Percentiles rank a stretch among this genome's conserved stretches.
These are phyloP conservation scores for Podargus strigoides DNA, from an alignment of 2,797 vertebrate genomes.

Conservation along the genomic window DNA sequence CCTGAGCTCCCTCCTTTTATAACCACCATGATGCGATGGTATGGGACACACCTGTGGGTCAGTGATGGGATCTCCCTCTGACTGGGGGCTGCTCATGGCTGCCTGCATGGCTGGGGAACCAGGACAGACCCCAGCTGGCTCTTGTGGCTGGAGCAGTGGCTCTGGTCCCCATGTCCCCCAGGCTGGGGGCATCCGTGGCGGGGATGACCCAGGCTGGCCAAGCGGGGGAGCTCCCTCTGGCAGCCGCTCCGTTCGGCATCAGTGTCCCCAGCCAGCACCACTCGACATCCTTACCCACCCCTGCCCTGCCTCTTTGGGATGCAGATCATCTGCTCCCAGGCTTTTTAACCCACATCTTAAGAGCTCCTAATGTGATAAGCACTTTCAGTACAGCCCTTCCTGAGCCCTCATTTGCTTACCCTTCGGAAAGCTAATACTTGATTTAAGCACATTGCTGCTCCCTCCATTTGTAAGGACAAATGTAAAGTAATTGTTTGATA, in stretches of 20 bases:
- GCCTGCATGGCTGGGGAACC: no score
- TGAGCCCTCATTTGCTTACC: conserved; percentile 16
- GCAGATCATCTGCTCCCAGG: neutral
- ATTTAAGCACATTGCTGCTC: conserved; percentile 40
- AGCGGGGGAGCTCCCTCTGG: neutral
- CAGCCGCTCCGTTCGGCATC: rapidly evolving
- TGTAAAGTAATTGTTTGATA: conserved; percentile 57
- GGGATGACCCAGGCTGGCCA: neutral
- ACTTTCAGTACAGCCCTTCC: neutral
- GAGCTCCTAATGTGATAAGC: conserved; percentile 22
- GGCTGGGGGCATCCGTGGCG: rapidly evolving
- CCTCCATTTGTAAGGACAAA: conserved; percentile 50
- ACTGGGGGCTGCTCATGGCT: no score
- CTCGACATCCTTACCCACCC: rapidly evolving
- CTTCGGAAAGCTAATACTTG: conserved; percentile 42
- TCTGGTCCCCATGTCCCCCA: rapidly evolving
- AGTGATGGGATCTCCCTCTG: no score
- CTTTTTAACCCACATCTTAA: neutral
- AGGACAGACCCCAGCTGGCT: no score
- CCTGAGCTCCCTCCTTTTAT: no score
- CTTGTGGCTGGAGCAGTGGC: rapidly evolving
- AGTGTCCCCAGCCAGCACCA: rapidly evolving
- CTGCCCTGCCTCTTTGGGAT: rapidly evolving
- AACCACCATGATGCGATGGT: no score
- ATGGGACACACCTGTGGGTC: no score